phyloP scores from a whole-genome alignment of 2,113 vertebrate species.

The Prolemur simus region DNA sequence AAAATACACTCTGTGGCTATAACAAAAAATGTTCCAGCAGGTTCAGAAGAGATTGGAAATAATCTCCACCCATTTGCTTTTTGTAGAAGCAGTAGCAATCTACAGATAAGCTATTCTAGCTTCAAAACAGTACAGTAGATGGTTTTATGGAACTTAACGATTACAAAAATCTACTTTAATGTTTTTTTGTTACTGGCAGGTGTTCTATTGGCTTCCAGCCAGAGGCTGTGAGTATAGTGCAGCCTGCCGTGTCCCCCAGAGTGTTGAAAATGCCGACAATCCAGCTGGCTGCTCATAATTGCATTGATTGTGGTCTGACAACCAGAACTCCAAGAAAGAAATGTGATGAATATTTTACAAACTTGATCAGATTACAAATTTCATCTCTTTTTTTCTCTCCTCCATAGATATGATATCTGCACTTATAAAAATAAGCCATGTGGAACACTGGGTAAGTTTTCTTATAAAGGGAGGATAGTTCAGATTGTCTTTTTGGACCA shows the following conservation, averaged over 20 bases:
- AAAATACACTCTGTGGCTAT: constrained; percentile 36
- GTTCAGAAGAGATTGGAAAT: constrained; percentile 42
- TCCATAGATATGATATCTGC: constrained; percentile 98
- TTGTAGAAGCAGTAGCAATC: constrained; percentile 59
- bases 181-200: constrained; percentile 82
- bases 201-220: constrained; percentile 83
- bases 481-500: constrained; percentile 59
- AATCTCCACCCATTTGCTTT: constrained; percentile 13
- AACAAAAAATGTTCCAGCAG: constrained; percentile 29
- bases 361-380: constrained; percentile 77
- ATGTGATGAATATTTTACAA: constrained; percentile 76
- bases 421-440: constrained; percentile 99
- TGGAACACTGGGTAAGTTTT: constrained; percentile 96
- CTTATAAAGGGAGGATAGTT: constrained; percentile 62
- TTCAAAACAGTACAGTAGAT: constrained; percentile 72
- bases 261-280: constrained; percentile 81
- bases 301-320: constrained; percentile 82
- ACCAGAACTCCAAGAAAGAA: constrained; percentile 78
- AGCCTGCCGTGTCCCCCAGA: constrained; percentile 81
- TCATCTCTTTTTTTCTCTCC: constrained; percentile 70
- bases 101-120: constrained; percentile 64
- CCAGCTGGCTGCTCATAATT: constrained; percentile 85
- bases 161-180: constrained; percentile 84
- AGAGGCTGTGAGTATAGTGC: constrained; percentile 77
- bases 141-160: constrained; percentile 76